Percentiles rank a stretch among this genome's conserved stretches.
These are phyloP conservation scores for Cydia pomonella DNA, from an alignment of 1,140 invertebrate species.

Conservation along the genomic window DNA sequence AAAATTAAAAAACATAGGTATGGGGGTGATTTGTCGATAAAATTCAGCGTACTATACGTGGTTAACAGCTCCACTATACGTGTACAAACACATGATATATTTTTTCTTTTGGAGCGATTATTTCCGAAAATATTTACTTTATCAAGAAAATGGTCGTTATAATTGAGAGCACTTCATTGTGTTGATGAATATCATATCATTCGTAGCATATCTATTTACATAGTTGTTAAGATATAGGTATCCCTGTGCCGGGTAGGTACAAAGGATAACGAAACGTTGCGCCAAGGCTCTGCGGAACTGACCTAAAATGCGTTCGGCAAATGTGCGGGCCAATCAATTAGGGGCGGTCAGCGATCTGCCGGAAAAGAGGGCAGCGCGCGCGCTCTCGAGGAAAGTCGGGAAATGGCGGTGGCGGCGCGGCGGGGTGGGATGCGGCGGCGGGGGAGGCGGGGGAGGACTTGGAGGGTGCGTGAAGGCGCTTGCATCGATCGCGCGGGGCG, in stretches of 20 bases:
- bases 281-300: slow-evolving; percentile 70
- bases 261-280: slow-evolving; percentile 46
- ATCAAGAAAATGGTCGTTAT: too few relatives aligned
- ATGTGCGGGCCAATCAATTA: slow-evolving; percentile 78
- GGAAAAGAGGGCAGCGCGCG: slow-evolving; percentile 77
- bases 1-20: too few relatives aligned
- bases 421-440: slow-evolving; percentile 36
- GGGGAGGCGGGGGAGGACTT: slow-evolving; percentile 42
- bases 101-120: too few relatives aligned
- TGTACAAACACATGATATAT: too few relatives aligned
- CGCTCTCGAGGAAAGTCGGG: slow-evolving; percentile 74
- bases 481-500: slow-evolving; percentile 75
- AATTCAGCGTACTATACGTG: too few relatives aligned
- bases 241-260: neutral
- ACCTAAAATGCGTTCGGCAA: slow-evolving; percentile 78
- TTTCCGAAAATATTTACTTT: too few relatives aligned
- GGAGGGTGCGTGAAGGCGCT: slow-evolving; percentile 65
- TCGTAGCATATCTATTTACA: too few relatives aligned
- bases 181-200: too few relatives aligned
- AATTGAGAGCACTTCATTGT: too few relatives aligned
- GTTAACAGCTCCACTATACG: too few relatives aligned
- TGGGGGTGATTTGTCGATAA: too few relatives aligned
- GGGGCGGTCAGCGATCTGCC: slow-evolving; percentile 77
- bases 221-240: neutral
- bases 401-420: slow-evolving; percentile 53